Percentiles rank a stretch among this genome's conserved stretches.
phyloP scores from a whole-genome alignment of 1,140 invertebrate genomes.

The Arion vulgaris region DNA sequence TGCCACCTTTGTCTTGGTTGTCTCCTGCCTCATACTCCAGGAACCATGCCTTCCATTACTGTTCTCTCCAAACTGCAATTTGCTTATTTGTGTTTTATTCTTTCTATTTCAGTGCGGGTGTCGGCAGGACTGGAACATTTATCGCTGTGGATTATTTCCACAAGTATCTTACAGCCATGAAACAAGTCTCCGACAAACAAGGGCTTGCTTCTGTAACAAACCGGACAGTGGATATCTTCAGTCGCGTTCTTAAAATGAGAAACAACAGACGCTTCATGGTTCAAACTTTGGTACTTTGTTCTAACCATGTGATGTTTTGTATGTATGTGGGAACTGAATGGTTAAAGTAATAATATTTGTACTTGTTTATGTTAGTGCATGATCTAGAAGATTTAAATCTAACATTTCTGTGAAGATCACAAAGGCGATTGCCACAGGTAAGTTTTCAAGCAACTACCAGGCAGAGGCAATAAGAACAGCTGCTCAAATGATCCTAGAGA shows the following conservation, averaged over 20 bases:
- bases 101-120: constrained; percentile 44
- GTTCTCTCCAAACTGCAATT: too few species aligned
- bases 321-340: background rate
- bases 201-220: background rate
- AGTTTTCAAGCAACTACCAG: too few species aligned
- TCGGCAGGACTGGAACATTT: constrained; percentile 43
- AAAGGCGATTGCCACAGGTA: too few species aligned
- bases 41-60: too few species aligned
- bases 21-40: too few species aligned
- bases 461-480: too few species aligned
- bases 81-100: background rate
- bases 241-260: constrained; percentile 94
- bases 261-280: constrained; percentile 81
- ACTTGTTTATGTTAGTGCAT: background rate
- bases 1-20: too few species aligned
- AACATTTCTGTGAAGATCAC: background rate
- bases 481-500: too few species aligned
- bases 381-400: background rate
- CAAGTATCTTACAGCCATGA: background rate
- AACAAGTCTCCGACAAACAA: background rate
- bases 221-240: constrained; percentile 89
- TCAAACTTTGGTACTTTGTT: constrained; percentile 83
- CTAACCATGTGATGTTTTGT: background rate
- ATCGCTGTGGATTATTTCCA: constrained; percentile 44
- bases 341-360: background rate